A percentile compares a stretch with the other conserved stretches of the same genome.
Conservation (phyloP, 2,113 vertebrate species). For the Capreolus pygargus region DNA sequence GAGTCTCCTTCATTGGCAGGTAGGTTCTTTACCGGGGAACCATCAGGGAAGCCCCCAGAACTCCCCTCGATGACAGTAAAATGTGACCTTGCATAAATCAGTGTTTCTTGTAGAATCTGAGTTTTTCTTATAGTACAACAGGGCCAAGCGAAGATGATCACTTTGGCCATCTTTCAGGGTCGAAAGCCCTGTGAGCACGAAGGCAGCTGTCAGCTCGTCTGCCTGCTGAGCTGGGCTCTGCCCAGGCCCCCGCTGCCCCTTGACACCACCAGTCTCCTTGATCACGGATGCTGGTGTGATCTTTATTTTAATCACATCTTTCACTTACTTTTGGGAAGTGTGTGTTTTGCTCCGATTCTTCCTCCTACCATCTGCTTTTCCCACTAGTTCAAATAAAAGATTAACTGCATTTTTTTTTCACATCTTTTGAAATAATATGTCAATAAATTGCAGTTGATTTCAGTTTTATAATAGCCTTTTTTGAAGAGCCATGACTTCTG, state of each 20-base stretch:
- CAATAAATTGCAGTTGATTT: neutral
- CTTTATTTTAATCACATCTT: constrained; percentile 4
- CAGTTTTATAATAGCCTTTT: neutral
- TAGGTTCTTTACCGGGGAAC: neutral
- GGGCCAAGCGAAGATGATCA: neutral
- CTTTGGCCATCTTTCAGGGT: neutral
- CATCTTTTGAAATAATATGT: neutral
- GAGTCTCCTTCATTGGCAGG: neutral
- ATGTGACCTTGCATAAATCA: neutral
- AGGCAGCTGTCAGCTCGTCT: fast-evolving
- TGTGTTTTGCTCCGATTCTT: constrained; percentile 40
- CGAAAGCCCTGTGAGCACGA: neutral
- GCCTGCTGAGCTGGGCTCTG: fast-evolving
- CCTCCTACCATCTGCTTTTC: constrained; percentile 5
- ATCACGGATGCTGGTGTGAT: neutral
- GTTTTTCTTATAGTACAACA: neutral
- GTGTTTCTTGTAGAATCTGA: too few relatives aligned
- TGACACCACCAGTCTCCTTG: neutral
- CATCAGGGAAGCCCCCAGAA: neutral
- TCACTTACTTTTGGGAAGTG: constrained; percentile 10
- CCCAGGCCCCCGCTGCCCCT: neutral
- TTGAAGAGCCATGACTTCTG: constrained; percentile 42
- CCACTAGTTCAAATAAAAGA: neutral
- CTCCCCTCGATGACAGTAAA: neutral
- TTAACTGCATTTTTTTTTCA: constrained; percentile 37